A percentile compares a stretch with the other conserved stretches of the same genome.
phyloP scores from a whole-genome alignment of 1,140 invertebrate genomes.

The Atta colombica region DNA sequence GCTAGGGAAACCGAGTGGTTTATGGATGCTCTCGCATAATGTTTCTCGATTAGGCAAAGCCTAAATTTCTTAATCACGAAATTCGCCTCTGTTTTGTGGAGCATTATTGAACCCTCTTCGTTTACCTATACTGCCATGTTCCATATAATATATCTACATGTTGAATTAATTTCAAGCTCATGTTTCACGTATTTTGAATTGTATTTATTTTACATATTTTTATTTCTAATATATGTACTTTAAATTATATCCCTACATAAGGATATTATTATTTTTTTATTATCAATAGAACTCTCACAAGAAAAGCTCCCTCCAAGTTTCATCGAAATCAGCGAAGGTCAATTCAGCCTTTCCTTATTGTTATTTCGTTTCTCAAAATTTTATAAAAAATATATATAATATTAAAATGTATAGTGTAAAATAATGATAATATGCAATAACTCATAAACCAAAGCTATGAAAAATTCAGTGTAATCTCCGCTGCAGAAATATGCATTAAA shows the following conservation, averaged over 20 bases:
- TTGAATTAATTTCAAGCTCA: neutral
- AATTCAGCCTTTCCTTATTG: too few relatives aligned
- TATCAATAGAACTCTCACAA: too few relatives aligned
- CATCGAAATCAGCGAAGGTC: too few relatives aligned
- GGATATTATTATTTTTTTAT: neutral
- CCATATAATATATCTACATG: neutral
- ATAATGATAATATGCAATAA: slow-evolving; percentile 8
- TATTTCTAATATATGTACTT: neutral
- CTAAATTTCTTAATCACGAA: slow-evolving; percentile 61
- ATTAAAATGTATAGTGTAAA: neutral
- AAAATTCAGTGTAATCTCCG: neutral
- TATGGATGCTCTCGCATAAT: slow-evolving; percentile 47
- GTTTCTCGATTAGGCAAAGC: slow-evolving; percentile 64
- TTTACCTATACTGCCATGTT: neutral
- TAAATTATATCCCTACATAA: neutral
- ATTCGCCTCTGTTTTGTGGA: neutral
- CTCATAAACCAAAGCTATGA: neutral
- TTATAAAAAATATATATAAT: neutral
- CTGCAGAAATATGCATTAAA: slow-evolving; percentile 10
- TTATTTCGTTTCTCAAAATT: neutral
- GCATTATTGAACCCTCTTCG: neutral
- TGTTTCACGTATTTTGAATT: neutral
- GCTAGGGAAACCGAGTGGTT: slow-evolving; percentile 33
- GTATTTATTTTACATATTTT: neutral
- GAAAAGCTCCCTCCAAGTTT: too few relatives aligned